Evolutionary conservation across 2,113 vertebrate species (phyloP), one percentile per base, ranked within the genome.

Genomic region (Pachycephala philippinensis): DNA sequence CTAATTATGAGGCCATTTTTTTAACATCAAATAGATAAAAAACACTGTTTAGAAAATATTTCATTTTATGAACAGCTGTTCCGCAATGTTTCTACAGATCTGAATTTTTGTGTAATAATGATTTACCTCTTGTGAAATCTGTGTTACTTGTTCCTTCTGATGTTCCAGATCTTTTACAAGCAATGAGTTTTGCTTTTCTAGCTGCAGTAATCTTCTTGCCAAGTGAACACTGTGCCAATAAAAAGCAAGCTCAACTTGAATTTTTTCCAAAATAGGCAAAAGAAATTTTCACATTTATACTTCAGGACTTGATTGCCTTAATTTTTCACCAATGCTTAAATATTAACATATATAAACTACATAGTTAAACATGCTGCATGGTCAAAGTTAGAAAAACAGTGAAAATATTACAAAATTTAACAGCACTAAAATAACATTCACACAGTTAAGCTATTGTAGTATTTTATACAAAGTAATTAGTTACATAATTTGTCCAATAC

Each of bases 131-230:
- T 98, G 96, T 89, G 98, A 98, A 96, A 99, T 98, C 95, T 98
- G 98, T 93, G 93, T 98, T 61, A 97, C 89, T 96, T 99, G 98
- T 56, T 98, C 94, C 94, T 98, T 98, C 97, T 98, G 98, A 96
- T 95, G 98, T 69, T 99, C 99, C 98, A 99, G 96, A 92, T 99
- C 99, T 98, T 98, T 99, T 96, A 98, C 98, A 96, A 99, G 98
- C 76, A 98, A 96, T 0, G 99, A 99, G 95, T 99, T 99, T 96
- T 98, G 99, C 95, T 98, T 99, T 98, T 99, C 99, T 87, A 99
- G 98, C 97, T 99, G 99, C 93, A 99, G 98, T 61, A 99, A 98
- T 95, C 99, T 98, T 97, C 99, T 98, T 95, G 99, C 99, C 97
- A 99, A 98, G 95, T 99, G 99, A 97, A 99, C 99, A 49, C 99